Conservation (phyloP, 2,888 invertebrate genomes). For the Imbricaverruca yamaguchii region DNA sequence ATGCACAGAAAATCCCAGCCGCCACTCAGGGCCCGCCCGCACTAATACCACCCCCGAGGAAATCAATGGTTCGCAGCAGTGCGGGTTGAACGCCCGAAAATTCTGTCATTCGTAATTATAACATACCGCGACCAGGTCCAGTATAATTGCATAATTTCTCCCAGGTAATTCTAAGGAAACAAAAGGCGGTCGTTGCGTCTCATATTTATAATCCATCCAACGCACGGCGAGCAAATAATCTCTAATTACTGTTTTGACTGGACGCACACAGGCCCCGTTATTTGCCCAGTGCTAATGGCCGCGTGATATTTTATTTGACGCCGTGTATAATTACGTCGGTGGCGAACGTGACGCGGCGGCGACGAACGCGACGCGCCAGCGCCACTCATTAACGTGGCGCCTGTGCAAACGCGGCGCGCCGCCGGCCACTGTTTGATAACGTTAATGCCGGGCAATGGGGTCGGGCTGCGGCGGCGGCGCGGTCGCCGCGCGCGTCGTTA, state of each 20-base stretch:
- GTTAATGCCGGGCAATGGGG: not conserved
- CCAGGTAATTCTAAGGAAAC: constrained; percentile 15
- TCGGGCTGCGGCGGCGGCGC: not conserved
- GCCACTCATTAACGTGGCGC: not conserved
- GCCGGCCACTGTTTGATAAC: not conserved
- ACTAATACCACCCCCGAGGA: not conserved
- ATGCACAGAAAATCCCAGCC: not conserved
- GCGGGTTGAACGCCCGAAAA: not conserved
- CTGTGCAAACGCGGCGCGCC: not conserved
- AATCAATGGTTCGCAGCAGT: not conserved
- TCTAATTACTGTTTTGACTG: constrained; percentile 15
- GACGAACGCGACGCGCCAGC: not conserved
- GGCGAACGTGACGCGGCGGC: not conserved
- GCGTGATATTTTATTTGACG: constrained; percentile 17
- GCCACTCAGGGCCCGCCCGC: not conserved
- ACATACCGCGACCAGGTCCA: not conserved
- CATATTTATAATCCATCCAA: not conserved
- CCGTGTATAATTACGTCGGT: constrained; percentile 8
- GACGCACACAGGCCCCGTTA: not conserved
- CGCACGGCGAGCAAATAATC: not conserved
- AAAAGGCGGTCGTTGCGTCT: constrained; percentile 2
- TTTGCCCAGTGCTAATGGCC: constrained; percentile 10
- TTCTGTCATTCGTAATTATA: constrained; percentile 16
- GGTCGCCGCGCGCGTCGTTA: too few species aligned
- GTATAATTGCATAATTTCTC: constrained; percentile 13